Conservation (phyloP, 2,888 invertebrate species). For the Ectropis crepuscularia region DNA sequence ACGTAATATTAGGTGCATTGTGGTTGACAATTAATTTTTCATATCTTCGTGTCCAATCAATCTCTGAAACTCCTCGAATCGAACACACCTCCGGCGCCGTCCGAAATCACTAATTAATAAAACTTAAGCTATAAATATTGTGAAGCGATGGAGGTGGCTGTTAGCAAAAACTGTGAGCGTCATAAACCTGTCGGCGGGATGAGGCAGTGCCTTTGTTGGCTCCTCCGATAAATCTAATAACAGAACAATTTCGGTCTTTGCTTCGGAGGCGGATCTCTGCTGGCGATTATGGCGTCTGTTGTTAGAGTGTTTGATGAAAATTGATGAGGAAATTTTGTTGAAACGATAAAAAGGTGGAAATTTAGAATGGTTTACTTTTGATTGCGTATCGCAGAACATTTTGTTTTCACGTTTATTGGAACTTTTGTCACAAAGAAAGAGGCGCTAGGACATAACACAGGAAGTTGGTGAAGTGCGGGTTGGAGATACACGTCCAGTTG, state of each 20-base stretch:
- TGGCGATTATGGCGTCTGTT: conserved; percentile 18
- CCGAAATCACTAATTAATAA: conserved; percentile 81
- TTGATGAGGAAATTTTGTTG: not conserved
- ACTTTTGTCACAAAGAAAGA: too few relatives aligned
- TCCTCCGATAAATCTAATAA: conserved; percentile 77
- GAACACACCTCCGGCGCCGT: conserved; percentile 53
- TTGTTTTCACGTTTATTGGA: too few relatives aligned
- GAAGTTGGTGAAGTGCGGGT: too few relatives aligned
- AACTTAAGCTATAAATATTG: conserved; percentile 80
- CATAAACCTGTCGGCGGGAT: conserved; percentile 83
- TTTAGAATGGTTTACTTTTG: not conserved
- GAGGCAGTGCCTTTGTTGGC: conserved; percentile 83
- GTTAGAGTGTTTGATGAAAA: conserved; percentile 7
- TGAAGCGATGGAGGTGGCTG: conserved; percentile 68
- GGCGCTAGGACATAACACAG: too few relatives aligned
- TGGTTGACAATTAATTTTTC: too few relatives aligned
- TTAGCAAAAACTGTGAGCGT: conserved; percentile 84
- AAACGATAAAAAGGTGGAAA: too few relatives aligned
- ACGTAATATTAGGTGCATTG: too few relatives aligned
- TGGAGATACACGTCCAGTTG: too few relatives aligned
- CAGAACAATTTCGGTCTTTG: conserved; percentile 69
- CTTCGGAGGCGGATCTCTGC: conserved; percentile 21
- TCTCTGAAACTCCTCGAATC: conserved; percentile 5
- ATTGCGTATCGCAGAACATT: not conserved
- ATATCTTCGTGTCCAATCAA: not conserved